Evolutionary conservation across 1,140 invertebrate species (phyloP).

Genomic region (Trichonephila clavipes): DNA sequence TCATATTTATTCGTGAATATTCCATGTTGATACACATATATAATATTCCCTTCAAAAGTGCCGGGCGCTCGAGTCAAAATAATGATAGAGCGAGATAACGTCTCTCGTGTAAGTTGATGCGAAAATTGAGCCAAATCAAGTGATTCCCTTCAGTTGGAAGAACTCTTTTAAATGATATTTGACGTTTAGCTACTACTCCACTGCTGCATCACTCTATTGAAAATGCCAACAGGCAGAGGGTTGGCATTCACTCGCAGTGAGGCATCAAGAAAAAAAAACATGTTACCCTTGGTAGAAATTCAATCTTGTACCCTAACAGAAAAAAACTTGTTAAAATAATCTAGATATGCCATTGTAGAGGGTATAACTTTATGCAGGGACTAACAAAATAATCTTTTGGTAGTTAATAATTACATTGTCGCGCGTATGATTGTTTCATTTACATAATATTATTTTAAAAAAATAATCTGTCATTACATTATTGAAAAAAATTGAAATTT

Average conservation of each 20-base stretch:
- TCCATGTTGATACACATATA: constrained; percentile 50
- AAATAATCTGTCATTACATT: too few species aligned
- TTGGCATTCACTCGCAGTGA: background rate
- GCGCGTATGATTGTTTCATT: too few species aligned
- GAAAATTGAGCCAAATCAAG: constrained; percentile 67
- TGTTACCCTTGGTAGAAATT: too few species aligned
- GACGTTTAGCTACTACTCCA: constrained; percentile 39
- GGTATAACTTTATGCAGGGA: too few species aligned
- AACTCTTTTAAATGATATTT: constrained; percentile 58
- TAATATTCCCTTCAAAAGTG: constrained; percentile 60
- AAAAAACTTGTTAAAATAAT: too few species aligned
- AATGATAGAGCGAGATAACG: constrained; percentile 66
- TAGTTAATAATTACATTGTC: too few species aligned
- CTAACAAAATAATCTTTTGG: too few species aligned
- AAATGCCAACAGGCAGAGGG: background rate
- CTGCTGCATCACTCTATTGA: background rate
- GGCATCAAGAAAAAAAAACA: too few species aligned
- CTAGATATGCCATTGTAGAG: too few species aligned
- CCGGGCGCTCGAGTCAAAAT: background rate
- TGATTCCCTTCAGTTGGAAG: constrained; percentile 52
- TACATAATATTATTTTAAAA: too few species aligned
- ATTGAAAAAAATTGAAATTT: too few species aligned
- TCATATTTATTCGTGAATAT: constrained; percentile 53
- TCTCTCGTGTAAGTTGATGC: constrained; percentile 42
- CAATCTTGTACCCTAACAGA: too few species aligned